Evolutionary conservation across 2,797 vertebrate species (phyloP), one percentile per base, ranked within the genome.

Genomic region (Schizopygopsis pylzovi): DNA sequence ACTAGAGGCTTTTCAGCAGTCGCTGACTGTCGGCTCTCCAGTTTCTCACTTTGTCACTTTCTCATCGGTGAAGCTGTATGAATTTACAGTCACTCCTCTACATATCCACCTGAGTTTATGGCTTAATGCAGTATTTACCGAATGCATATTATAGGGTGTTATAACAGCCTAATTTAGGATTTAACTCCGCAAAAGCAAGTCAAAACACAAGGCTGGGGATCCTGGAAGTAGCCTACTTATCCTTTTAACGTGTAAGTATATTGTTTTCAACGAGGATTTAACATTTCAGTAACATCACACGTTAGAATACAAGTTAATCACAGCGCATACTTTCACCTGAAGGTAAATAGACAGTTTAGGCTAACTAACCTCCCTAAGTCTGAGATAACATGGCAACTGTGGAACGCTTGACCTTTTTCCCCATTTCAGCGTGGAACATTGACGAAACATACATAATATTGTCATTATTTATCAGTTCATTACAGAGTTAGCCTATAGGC

Each of bases 1-100:
- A 92, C 90, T 81, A 79, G 22, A 59, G 78, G 87, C 72, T 84
- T 87, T 63, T 80, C 33, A 79, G 81, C 75, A 68, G 73, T 41
- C 43, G 63, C 49, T 33, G 28, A 33, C 28, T 56, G 56, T 39
- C 4, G 71, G 47, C 18, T 81, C 59, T 76, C 10, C 9, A 39
- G 22, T 76, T 67, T 61, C n/a, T 37, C 9, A 39, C 67, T 85
- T 70, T 45, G 1, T 71, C 39, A 37, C 67, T 85, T 70, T 45
- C 1, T 71, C 39, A 37, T 79, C 49, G 25, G 7, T 3, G 65
- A 54, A 54, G 65, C 45, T 67, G 13, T 20, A 7, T 59, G 28
- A 49, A 52, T 77, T 67, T 56, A 47, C 25, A 59, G 15, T 70
- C 12, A 8, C 20, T 28, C 25, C 6, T 80, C 16, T 49, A 10